Base-by-base conservation (phyloP, 2,113 vertebrate species). In the Leptocoma aspasia region DNA sequence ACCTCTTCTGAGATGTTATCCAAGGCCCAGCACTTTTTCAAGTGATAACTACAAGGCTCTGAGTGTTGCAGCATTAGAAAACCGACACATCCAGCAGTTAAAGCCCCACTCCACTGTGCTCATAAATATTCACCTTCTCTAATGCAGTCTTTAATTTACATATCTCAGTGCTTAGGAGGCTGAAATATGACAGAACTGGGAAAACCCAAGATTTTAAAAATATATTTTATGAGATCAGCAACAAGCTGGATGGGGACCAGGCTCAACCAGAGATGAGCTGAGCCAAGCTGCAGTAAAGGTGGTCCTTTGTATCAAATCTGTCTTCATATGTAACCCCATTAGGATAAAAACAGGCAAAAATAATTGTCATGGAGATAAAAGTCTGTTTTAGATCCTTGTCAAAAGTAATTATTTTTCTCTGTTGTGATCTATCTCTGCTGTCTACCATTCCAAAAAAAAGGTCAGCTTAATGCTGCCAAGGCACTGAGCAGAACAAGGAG, bases 41-140 rank as follows among this genome's bases (percentile, higher is more conserved):
- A 96, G 68, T 52, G 49, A 60, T 30, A 82, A 92, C 76, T 93
- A 75, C 60, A 68, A 92, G 83, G 54, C 66, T 92, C 11, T 8
- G 61, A 69, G 68, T n/a, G 10, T 23, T 56, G 72, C 59, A 86
- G 72, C 69, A n/a, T 70, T 90, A 45, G 57, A 61, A 31, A 79
- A 79, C 0, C 2, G 57, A 84, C 66, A 54, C 53, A 83, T 78
- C 45, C 70, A 42, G 54, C 86, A 89, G 45, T 61, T 65, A 68
- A 66, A 82, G 70, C 5, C 11, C 53, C 20, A 64, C 56, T 92
- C 61, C 24, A 42, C 66, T 26, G 45, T 15, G 44, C 85, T 96
- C 41, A 94, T 92, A 87, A 91, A 95, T 96, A 97, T 96, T 96
- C 93, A 86, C 83, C 57, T 93, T 92, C 65, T n/a, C 66, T 90